phyloP scores from a whole-genome alignment of 2,113 vertebrate genomes.

The Psilopogon haemacephalus region DNA sequence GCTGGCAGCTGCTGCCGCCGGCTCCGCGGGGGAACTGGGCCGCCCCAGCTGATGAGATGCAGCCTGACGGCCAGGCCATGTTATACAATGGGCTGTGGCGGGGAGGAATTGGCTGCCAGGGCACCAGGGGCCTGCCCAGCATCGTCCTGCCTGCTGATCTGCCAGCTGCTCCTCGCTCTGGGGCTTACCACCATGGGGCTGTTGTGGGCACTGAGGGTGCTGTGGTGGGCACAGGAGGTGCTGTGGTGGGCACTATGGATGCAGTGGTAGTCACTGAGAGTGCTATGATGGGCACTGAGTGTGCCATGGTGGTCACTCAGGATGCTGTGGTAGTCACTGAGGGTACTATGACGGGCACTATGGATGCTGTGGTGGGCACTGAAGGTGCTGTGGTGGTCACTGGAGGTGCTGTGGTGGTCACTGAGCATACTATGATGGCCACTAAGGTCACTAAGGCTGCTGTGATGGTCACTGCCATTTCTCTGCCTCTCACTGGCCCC shows the following conservation, averaged over 20 bases:
- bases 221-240: background rate
- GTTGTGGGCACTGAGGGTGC: background rate
- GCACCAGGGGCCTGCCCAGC: background rate
- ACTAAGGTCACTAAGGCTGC: too few species aligned
- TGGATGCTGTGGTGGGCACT: background rate
- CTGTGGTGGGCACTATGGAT: background rate
- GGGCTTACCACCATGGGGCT: background rate
- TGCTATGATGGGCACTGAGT: background rate
- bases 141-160: fast-evolving
- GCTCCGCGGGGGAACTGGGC: background rate
- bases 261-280: too few species aligned
- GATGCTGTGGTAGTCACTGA: background rate
- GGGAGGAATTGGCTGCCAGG: background rate
- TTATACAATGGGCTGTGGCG: background rate
- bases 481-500: background rate
- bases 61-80: background rate
- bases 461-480: background rate
- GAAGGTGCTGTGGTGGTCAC: too few species aligned
- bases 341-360: background rate
- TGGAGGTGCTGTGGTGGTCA: too few species aligned
- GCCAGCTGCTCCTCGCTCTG: fast-evolving
- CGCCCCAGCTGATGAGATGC: background rate
- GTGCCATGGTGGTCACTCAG: background rate
- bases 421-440: too few species aligned
- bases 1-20: conserved; percentile 25